These are phyloP conservation scores for Cryptoprocta ferox DNA, from an alignment of 2,797 vertebrate genomes.

Conservation along the genomic window DNA sequence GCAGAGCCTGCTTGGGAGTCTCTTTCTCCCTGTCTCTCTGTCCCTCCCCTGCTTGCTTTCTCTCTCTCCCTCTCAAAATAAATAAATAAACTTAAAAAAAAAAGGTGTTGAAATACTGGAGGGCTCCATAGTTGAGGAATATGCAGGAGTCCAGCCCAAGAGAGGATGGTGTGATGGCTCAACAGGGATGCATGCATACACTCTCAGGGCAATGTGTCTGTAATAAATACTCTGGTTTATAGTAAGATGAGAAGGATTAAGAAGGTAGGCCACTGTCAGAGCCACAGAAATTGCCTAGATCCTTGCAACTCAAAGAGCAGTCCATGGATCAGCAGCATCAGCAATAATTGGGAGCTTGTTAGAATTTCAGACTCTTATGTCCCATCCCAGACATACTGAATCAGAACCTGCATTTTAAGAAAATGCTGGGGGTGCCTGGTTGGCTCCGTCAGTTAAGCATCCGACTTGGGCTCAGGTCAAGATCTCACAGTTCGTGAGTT, in stretches of 20 bases:
- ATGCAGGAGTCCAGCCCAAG: background rate
- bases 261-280: background rate
- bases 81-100: no score
- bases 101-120: background rate
- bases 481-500: no score
- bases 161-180: background rate
- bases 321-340: background rate
- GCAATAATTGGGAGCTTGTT: background rate
- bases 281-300: background rate
- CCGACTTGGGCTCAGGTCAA: no score
- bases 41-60: no score
- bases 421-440: background rate
- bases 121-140: background rate
- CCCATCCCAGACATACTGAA: rapidly evolving
- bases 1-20: no score
- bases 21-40: no score
- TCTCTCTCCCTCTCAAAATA: no score
- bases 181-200: rapidly evolving
- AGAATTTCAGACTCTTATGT: background rate
- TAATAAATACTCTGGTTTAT: background rate
- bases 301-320: background rate
- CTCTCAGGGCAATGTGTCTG: background rate
- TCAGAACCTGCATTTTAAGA: background rate
- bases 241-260: background rate
- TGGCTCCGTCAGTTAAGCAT: no score